Percentiles rank a stretch among this genome's conserved stretches.
Conservation (phyloP, 2,113 vertebrate genomes). For the Callocephalon fimbriatum region DNA sequence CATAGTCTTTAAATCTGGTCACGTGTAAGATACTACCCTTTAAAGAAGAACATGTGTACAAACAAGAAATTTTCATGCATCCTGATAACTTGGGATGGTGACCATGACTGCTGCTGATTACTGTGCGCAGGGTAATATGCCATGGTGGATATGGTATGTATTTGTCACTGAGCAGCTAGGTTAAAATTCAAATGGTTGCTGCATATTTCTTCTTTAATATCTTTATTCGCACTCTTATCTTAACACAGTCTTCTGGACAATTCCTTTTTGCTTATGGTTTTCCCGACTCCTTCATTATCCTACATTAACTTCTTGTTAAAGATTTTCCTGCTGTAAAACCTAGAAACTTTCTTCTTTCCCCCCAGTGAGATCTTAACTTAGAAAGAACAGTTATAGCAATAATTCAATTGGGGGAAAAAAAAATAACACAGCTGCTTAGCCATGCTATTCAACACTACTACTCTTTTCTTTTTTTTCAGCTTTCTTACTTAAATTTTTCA, state of each 20-base stretch:
- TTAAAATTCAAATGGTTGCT: neutral
- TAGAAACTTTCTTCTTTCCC: conserved; percentile 47
- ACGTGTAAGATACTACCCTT: neutral
- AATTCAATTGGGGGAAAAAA: conserved; percentile 31
- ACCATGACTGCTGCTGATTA: neutral
- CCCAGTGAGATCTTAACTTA: conserved; percentile 35
- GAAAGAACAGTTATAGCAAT: conserved; percentile 50
- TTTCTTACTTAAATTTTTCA: neutral
- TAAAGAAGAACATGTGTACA: neutral
- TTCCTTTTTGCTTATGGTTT: neutral
- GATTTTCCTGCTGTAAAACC: conserved; percentile 35
- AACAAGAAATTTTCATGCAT: neutral
- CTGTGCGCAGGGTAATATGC: neutral
- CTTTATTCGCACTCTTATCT: neutral
- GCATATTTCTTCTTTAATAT: neutral
- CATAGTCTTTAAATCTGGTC: neutral
- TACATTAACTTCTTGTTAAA: conserved; percentile 41
- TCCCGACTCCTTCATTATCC: conserved; percentile 25
- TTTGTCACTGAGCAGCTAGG: neutral
- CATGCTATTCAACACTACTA: neutral
- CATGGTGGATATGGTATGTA: rapidly evolving
- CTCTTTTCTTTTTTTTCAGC: neutral
- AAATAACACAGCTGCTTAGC: conserved; percentile 2
- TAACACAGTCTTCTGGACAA: neutral
- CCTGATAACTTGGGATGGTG: neutral